Evolutionary conservation across 2,888 invertebrate species (phyloP), one percentile per base, ranked within the genome.

Genomic region (Cheilosia variabilis): DNA sequence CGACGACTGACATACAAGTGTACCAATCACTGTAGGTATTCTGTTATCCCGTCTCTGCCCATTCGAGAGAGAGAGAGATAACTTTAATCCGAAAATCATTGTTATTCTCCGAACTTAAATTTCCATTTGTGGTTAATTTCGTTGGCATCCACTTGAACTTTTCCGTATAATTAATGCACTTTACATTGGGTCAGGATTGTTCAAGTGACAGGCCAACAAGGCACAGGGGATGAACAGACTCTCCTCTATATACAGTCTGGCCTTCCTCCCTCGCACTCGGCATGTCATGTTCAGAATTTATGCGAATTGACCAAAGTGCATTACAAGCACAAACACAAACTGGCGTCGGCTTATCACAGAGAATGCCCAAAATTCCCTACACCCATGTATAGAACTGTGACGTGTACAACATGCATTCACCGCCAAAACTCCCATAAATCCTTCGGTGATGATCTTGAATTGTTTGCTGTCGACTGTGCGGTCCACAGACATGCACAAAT

Each of bases 91-190:
- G 55, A 79, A 79, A 79, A 58, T 79, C 83, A 79, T 83, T 79
- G 79, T 83, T 63, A 45, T 43, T 13, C 58, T 52, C 41, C 31
- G 52, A 73, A 79, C 63, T 69, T 63, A 63, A 84, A 75, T 75
- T 79, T 80, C 60, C 75, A 80, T 80, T 75, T 84, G 84, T 10
- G 84, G 84, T 80, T 75, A 71, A 84, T 84, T 84, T 75, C 27
- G 55, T 63, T 65, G 84, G 73, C 69, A 66, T 80, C 69, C 52
- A 60, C 65, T 69, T 84, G 84, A 80, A 84, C 71, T 84, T 69
- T 75, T 79, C 83, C 73, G 78, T 79, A 80, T 80, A 84, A 84
- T 84, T 84, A 84, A 84, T 84, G 84, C 75, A 80, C 75, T 80
- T 79, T 80, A 80, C 80, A 84, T 80, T 66, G 75, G 80, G 84